phyloP scores from a whole-genome alignment of 2,113 vertebrate genomes.

The Crotalus tigris region DNA sequence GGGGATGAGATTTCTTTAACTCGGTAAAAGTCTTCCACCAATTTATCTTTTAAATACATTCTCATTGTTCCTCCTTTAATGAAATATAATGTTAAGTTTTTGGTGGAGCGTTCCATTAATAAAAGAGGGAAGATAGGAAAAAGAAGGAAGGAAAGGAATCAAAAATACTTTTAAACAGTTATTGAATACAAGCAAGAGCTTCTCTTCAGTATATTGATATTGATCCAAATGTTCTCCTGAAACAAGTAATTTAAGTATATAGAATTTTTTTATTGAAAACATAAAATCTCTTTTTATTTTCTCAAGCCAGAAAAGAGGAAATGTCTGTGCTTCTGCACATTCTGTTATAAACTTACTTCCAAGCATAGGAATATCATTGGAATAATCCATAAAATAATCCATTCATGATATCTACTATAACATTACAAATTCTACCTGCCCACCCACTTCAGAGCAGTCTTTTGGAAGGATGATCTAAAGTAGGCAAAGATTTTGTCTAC shows the following conservation, averaged over 20 bases:
- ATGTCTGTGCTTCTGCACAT: conserved; percentile 52
- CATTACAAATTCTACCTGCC: conserved; percentile 37
- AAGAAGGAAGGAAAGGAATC: not conserved
- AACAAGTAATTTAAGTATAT: conserved; percentile 48
- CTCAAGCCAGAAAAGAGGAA: conserved; percentile 39
- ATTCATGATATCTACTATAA: conserved; percentile 35
- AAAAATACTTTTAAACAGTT: conserved; percentile 31
- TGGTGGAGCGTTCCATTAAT: not conserved
- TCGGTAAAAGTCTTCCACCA: not conserved
- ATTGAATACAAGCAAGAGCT: conserved; percentile 39
- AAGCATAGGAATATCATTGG: conserved; percentile 46
- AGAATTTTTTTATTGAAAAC: conserved; percentile 33
- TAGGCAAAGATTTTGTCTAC: not conserved
- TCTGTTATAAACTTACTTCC: conserved; percentile 47
- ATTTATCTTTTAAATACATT: not conserved
- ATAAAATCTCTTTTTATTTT: conserved; percentile 38
- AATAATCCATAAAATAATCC: conserved; percentile 56
- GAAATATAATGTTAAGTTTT: not conserved
- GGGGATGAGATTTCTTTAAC: not conserved
- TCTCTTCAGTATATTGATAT: conserved; percentile 46
- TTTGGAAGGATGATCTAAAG: conserved; percentile 12
- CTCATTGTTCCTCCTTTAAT: not conserved
- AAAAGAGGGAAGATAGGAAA: not conserved
- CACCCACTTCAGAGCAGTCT: conserved; percentile 31
- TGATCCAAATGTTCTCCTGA: conserved; percentile 39